Percentiles rank a stretch among this genome's conserved stretches.
Conservation (phyloP, 2,113 vertebrate species). For the Eudyptes chrysolophus region DNA sequence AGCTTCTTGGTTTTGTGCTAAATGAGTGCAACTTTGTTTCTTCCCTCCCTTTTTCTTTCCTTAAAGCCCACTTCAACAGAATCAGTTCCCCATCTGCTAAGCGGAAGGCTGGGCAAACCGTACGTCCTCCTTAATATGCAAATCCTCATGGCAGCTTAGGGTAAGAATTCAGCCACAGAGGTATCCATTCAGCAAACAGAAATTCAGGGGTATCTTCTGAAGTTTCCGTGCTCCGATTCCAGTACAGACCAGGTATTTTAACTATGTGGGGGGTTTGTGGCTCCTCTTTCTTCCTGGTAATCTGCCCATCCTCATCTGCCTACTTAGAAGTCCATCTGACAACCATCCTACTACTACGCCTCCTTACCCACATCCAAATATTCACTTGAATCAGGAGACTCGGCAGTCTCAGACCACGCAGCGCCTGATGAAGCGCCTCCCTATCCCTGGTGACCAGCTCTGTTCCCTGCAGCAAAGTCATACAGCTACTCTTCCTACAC, state of each 20-base stretch:
- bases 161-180: not conserved
- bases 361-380: not conserved
- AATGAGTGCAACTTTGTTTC: not conserved
- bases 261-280: too few relatives aligned
- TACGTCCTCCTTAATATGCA: not conserved
- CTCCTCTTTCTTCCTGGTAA: not conserved
- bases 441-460: not conserved
- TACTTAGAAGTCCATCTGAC: too few relatives aligned
- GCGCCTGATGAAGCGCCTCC: fast-evolving
- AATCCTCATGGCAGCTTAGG: not conserved
- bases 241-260: not conserved
- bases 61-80: not conserved
- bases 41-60: not conserved
- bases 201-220: not conserved
- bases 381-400: not conserved
- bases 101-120: not conserved
- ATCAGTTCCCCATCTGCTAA: not conserved
- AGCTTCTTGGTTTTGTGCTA: not conserved
- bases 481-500: fast-evolving
- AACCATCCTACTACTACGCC: fast-evolving
- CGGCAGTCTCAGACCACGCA: too few relatives aligned
- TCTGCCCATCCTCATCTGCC: not conserved
- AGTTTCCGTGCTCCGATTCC: not conserved
- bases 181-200: not conserved
- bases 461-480: not conserved